Percentiles rank a stretch among this genome's conserved stretches.
These are phyloP conservation scores for Trachelus tabidus DNA, from an alignment of 2,888 invertebrate species.

Conservation along the genomic window DNA sequence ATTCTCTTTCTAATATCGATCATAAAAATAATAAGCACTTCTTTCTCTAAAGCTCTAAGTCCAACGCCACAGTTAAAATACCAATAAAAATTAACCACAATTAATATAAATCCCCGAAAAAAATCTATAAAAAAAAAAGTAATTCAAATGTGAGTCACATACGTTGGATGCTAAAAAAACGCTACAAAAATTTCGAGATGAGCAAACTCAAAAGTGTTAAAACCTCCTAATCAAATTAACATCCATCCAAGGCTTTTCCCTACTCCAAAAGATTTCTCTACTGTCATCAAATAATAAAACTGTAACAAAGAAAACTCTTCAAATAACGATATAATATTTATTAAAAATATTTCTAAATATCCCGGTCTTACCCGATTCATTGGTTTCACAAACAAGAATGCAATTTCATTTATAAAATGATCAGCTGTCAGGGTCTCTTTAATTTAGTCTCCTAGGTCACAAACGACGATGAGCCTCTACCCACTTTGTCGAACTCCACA, in stretches of 20 bases:
- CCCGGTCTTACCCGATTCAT: neutral
- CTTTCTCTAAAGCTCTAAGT: neutral
- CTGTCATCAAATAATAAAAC: neutral
- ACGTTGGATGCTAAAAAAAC: neutral
- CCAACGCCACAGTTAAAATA: neutral
- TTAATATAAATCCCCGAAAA: neutral
- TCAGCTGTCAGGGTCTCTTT: neutral
- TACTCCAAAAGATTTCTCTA: neutral
- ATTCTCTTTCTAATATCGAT: neutral
- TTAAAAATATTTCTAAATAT: neutral
- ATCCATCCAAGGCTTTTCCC: neutral
- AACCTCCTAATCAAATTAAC: neutral
- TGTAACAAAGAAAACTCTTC: neutral
- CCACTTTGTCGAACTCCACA: neutral
- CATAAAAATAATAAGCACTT: neutral
- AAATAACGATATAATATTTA: neutral
- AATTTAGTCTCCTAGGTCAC: neutral
- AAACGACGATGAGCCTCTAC: neutral
- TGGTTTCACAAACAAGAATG: neutral
- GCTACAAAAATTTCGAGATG: neutral
- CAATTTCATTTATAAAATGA: neutral
- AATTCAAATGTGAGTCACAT: neutral
- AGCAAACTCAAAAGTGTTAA: neutral
- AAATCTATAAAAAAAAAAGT: neutral
- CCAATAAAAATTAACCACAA: neutral